Percentiles rank a stretch among this genome's conserved stretches.
phyloP scores from a whole-genome alignment of 2,888 invertebrate genomes.

The Matsumyia berberina region DNA sequence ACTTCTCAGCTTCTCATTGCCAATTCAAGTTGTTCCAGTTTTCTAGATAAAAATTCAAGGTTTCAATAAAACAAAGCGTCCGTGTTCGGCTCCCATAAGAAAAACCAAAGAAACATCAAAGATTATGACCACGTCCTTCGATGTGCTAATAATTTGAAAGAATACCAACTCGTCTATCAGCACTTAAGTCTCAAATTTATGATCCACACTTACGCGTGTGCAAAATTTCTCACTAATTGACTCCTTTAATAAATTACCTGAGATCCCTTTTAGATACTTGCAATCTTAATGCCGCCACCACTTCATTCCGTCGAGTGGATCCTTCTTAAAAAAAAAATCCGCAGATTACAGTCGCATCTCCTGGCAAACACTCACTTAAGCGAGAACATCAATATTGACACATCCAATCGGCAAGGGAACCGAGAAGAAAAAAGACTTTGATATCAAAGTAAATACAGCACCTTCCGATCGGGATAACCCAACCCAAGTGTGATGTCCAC shows the following conservation, averaged over 20 bases:
- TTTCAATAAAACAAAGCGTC: too few species aligned
- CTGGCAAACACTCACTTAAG: conserved; percentile 46
- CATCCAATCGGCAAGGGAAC: conserved; percentile 32
- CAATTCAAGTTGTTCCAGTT: too few species aligned
- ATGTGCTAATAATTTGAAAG: background rate
- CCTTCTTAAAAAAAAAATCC: conserved; percentile 1
- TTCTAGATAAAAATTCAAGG: too few species aligned
- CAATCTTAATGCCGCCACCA: conserved; percentile 27
- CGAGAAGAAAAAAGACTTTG: too few species aligned
- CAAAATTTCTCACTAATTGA: conserved; percentile 33
- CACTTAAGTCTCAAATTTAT: conserved; percentile 39
- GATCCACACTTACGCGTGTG: conserved; percentile 16
- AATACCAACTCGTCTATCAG: background rate
- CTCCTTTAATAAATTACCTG: conserved; percentile 40
- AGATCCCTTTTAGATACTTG: conserved; percentile 34
- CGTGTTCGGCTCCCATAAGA: too few species aligned
- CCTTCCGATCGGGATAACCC: conserved; percentile 52
- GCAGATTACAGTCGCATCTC: conserved; percentile 45
- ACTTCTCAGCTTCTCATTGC: too few species aligned
- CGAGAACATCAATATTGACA: conserved; percentile 71
- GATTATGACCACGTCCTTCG: background rate
- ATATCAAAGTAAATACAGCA: conserved; percentile 57
- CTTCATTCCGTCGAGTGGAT: conserved; percentile 26
- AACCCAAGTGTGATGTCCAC: background rate
- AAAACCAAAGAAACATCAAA: too few species aligned